These are phyloP conservation scores for Ditula angustiorana DNA, from an alignment of 2,888 invertebrate genomes.

Conservation along the genomic window DNA sequence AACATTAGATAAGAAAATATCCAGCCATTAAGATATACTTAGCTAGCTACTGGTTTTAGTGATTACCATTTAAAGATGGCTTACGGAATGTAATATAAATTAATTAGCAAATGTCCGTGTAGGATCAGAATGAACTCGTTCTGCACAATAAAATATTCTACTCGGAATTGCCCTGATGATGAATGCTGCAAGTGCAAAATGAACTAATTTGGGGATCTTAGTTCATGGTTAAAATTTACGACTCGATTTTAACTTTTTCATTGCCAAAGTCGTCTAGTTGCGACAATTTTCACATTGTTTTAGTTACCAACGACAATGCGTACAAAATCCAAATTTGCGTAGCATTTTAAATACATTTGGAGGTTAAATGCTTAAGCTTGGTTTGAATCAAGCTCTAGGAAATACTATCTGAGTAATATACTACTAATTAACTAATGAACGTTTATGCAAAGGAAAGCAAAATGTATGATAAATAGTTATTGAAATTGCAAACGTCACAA, in stretches of 20 bases:
- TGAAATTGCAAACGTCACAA: too few relatives aligned
- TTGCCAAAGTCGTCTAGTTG: too few relatives aligned
- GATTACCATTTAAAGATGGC: conserved; percentile 45
- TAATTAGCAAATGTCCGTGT: conserved; percentile 34
- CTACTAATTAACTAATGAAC: not conserved
- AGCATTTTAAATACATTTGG: too few relatives aligned
- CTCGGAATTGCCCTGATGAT: conserved; percentile 19
- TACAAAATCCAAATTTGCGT: too few relatives aligned
- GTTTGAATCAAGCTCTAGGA: too few relatives aligned
- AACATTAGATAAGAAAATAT: conserved; percentile 61
- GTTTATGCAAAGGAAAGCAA: not conserved
- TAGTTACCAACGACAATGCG: too few relatives aligned
- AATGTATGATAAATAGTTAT: too few relatives aligned
- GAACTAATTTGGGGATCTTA: too few relatives aligned
- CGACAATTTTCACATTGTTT: too few relatives aligned
- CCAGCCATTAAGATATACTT: conserved; percentile 43
- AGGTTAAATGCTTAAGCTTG: too few relatives aligned
- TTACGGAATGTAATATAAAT: conserved; percentile 29
- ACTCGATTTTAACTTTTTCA: too few relatives aligned
- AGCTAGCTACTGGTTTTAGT: conserved; percentile 54
- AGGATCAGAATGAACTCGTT: conserved; percentile 33
- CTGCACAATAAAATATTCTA: conserved; percentile 20
- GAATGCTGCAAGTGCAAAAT: conserved; percentile 16
- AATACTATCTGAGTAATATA: not conserved
- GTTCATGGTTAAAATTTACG: too few relatives aligned